Base-by-base conservation (phyloP, 2,888 invertebrate genomes). In the Phyto melanocephala region DNA sequence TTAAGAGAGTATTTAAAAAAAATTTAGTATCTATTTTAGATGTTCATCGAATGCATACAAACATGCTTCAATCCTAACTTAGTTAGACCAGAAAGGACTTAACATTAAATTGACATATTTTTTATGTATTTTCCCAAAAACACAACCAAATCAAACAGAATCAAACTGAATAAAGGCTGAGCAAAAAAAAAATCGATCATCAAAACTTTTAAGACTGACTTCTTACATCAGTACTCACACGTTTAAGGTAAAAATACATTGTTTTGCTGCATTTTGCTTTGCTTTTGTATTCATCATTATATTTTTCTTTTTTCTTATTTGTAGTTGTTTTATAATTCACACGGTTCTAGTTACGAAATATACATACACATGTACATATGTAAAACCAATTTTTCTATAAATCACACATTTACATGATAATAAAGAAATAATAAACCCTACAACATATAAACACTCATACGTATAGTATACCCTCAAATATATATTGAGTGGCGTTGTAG, bases 301-400 rank as follows among this genome's bases (percentile, higher is more conserved):
- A 37, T 40, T 42, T n/a, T 2, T 45, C n/a, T 42, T 65, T 67
- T 42, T 60, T 17, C 10, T n/a, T 24, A 28, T 6, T 35, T 77
- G 24, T 62, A 45, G 42, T 70, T 77, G 60, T 52, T 56, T 37
- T 17, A 17, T 13, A 71, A 54, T 71, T 78, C 70, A 15, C 70
- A 71, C 45, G 62, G 28, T 56, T 56, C 35, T 42, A 60, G 60
- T 60, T 58, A 60, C 20, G 62, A 45, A 13, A 35, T 2, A 13
- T 42, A 35, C 2, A 28, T n/a, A n/a, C n/a, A 28, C 6, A 28
- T 28, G 3, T 28, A 28, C 28, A 37, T n/a, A 37, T 11, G 11
- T 6, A 37, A 37, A 37, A 17, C 1, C 17, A 20, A 28, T 45
- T 63, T 15, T 52, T 37, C 24, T 62, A 52, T 52, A 62, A 62